phyloP scores from a whole-genome alignment of 1,140 invertebrate genomes.

The Tetragonula clypearis region DNA sequence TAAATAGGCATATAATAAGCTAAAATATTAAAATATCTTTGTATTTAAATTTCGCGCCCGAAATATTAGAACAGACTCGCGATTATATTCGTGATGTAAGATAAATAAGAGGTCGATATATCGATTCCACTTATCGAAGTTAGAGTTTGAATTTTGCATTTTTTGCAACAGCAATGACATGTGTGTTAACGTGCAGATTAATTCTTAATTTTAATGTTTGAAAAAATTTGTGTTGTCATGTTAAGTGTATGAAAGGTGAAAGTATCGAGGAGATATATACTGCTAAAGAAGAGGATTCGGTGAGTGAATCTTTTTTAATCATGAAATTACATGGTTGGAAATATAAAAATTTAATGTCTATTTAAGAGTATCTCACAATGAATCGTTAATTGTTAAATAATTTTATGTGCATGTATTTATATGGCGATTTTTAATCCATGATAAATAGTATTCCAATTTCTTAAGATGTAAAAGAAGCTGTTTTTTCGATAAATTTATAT shows the following conservation, averaged over 20 bases:
- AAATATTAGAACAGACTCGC: background rate
- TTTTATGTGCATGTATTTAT: constrained; percentile 22
- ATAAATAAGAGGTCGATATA: constrained; percentile 4
- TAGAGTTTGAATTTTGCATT: background rate
- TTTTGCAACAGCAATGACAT: background rate
- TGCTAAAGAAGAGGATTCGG: background rate
- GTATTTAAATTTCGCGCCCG: background rate
- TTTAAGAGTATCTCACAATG: background rate
- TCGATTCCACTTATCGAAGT: background rate
- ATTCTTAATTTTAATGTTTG: background rate
- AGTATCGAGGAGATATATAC: too few species aligned
- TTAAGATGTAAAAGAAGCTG: constrained; percentile 84
- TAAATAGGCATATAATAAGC: background rate
- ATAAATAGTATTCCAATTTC: constrained; percentile 88
- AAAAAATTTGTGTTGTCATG: background rate
- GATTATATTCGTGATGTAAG: background rate
- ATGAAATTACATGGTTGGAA: background rate
- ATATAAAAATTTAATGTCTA: background rate
- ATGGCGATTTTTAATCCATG: constrained; percentile 81
- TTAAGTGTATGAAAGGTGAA: background rate
- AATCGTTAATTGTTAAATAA: background rate
- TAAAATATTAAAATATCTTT: background rate
- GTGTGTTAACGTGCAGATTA: background rate
- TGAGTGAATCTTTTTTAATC: background rate
- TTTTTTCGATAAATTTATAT: constrained; percentile 81